Percentiles rank a stretch among this genome's conserved stretches.
Conservation (phyloP, 1,140 invertebrate genomes). For the Mizuhopecten yessoensis region DNA sequence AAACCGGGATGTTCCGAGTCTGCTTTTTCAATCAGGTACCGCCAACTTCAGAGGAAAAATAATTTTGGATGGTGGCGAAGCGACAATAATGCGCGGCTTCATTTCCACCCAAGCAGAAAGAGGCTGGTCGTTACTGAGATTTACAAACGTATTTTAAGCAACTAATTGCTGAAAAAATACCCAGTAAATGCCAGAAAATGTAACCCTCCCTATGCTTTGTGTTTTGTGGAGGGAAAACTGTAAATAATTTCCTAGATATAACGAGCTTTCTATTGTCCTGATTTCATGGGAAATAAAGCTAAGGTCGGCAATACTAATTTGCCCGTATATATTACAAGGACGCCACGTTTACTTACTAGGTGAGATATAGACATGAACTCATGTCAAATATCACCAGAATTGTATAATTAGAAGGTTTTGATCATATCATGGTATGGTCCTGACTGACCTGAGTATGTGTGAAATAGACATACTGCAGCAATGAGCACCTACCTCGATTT, state of each 20-base stretch:
- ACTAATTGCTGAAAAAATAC: constrained; percentile 39
- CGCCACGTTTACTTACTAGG: no score
- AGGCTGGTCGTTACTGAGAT: constrained; percentile 16
- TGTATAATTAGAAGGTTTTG: no score
- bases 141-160: constrained; percentile 36
- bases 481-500: no score
- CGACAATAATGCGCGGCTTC: constrained; percentile 36
- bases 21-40: constrained; percentile 25
- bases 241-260: neutral
- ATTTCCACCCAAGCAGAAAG: constrained; percentile 16
- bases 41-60: constrained; percentile 8
- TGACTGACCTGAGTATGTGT: no score
- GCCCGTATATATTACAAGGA: no score
- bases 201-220: constrained; percentile 9
- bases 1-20: constrained; percentile 36
- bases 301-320: no score
- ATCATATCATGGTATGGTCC: no score
- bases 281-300: neutral
- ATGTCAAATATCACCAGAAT: no score
- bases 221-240: neutral
- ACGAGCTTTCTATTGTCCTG: neutral
- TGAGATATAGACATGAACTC: no score
- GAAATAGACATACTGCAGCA: no score
- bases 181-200: constrained; percentile 33
- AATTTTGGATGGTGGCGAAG: constrained; percentile 32